Conservation (phyloP, 2,888 invertebrate species). For the Chloroclysta siterata region DNA sequence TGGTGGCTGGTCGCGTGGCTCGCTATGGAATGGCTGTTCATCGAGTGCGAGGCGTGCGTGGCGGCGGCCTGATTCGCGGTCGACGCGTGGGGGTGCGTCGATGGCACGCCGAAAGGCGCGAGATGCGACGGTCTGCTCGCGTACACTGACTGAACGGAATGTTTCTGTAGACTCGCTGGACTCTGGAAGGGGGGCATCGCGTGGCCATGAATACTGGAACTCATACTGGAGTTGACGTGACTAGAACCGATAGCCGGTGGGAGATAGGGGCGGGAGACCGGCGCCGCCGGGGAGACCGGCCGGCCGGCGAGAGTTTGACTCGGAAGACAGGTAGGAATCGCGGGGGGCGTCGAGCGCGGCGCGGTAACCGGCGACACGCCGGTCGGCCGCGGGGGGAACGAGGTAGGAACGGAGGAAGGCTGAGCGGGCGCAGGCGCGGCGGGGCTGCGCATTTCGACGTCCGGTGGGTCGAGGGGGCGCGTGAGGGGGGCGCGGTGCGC, state of each 20-base stretch:
- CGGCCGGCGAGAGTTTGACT: conserved; percentile 70
- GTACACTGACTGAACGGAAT: conserved; percentile 77
- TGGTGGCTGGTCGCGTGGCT: conserved; percentile 64
- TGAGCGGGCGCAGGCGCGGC: conserved; percentile 50
- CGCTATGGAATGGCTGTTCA: conserved; percentile 72
- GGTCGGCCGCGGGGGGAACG: conserved; percentile 67
- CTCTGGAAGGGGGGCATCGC: conserved; percentile 72
- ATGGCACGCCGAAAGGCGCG: conserved; percentile 67
- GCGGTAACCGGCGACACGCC: conserved; percentile 62
- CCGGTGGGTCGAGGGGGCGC: conserved; percentile 51
- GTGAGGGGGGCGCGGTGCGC: conserved; percentile 61
- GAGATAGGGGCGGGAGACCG: conserved; percentile 71
- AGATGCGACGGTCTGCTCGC: conserved; percentile 74
- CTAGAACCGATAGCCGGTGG: conserved; percentile 80
- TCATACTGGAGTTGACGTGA: conserved; percentile 79
- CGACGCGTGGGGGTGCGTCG: conserved; percentile 61
- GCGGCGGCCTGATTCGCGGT: conserved; percentile 62
- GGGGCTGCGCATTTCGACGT: conserved; percentile 52
- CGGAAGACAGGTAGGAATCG: conserved; percentile 75
- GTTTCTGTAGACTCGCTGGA: conserved; percentile 80
- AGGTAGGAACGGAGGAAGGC: conserved; percentile 74
- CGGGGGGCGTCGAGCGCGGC: conserved; percentile 63
- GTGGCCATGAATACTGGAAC: conserved; percentile 77
- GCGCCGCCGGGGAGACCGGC: conserved; percentile 68
- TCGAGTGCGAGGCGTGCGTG: conserved; percentile 65